phyloP scores from a whole-genome alignment of 2,113 vertebrate species.

The Podarcis muralis region DNA sequence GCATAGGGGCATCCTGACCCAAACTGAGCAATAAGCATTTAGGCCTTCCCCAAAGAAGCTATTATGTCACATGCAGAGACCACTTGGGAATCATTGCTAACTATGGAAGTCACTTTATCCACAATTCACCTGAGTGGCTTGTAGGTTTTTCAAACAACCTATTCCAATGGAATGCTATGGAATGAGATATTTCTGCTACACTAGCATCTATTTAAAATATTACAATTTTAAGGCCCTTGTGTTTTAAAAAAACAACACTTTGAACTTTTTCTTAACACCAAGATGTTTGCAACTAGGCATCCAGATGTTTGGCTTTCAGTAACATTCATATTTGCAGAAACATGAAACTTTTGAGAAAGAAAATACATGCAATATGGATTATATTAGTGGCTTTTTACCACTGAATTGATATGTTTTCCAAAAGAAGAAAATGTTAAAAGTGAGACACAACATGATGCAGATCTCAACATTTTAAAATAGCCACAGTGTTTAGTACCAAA shows the following conservation, averaged over 20 bases:
- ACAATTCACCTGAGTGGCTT: conserved; percentile 41
- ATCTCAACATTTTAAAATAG: conserved; percentile 67
- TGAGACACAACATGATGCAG: conserved; percentile 67
- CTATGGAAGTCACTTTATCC: conserved; percentile 27
- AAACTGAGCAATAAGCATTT: not conserved
- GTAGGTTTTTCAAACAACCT: conserved; percentile 47
- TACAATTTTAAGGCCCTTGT: conserved; percentile 66
- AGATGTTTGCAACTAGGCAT: conserved; percentile 62
- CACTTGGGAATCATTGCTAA: conserved; percentile 30
- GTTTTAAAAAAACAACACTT: conserved; percentile 41
- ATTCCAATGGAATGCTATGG: conserved; percentile 71
- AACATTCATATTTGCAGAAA: conserved; percentile 81
- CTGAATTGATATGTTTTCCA: conserved; percentile 79
- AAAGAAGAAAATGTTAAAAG: conserved; percentile 72
- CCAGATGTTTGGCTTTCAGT: conserved; percentile 81
- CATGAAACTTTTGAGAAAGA: conserved; percentile 77
- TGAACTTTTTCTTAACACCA: too few species aligned
- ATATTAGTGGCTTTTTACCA: conserved; percentile 81
- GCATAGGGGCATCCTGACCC: not conserved
- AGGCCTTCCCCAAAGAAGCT: not conserved
- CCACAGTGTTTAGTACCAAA: not conserved
- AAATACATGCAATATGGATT: conserved; percentile 81
- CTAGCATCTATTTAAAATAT: conserved; percentile 72
- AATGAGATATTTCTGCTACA: conserved; percentile 56
- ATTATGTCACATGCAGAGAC: not conserved